Evolutionary conservation across 2,888 invertebrate species (phyloP).

Genomic region (Perizoma flavofasciatum): DNA sequence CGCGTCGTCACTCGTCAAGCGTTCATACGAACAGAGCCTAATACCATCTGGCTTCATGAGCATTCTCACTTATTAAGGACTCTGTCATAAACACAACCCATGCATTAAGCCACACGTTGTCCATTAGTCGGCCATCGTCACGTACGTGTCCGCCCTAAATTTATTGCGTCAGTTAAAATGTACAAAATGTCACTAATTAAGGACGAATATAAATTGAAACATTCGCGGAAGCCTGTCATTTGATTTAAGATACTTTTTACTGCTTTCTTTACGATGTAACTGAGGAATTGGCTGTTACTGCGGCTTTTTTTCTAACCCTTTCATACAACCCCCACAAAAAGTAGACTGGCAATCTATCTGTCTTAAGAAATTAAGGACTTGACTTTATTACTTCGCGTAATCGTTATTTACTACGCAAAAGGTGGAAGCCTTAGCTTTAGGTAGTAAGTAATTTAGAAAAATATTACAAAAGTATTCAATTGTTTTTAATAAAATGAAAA

Average conservation of each 20-base stretch:
- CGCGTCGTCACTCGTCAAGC: too few relatives aligned
- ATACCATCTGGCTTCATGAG: constrained; percentile 3
- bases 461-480: too few relatives aligned
- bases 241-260: constrained; percentile 21
- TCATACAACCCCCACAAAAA: constrained; percentile 11
- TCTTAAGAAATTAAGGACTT: constrained; percentile 25
- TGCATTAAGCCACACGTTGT: constrained; percentile 23
- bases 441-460: not conserved
- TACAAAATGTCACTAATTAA: constrained; percentile 40
- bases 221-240: constrained; percentile 25
- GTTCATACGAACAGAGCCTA: not conserved
- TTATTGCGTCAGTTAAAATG: constrained; percentile 39
- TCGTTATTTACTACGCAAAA: constrained; percentile 29
- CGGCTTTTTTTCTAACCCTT: constrained; percentile 22
- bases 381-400: constrained; percentile 16
- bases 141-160: constrained; percentile 33
- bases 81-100: constrained; percentile 25
- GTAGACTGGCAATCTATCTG: constrained; percentile 23
- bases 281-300: constrained; percentile 13
- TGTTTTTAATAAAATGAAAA: too few relatives aligned
- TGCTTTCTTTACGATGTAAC: constrained; percentile 20
- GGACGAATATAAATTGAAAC: constrained; percentile 22
- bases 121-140: constrained; percentile 36
- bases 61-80: constrained; percentile 11
- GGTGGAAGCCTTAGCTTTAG: constrained; percentile 10